Conservation (phyloP, 2,797 vertebrate genomes). For the Eidolon dupreanum region DNA sequence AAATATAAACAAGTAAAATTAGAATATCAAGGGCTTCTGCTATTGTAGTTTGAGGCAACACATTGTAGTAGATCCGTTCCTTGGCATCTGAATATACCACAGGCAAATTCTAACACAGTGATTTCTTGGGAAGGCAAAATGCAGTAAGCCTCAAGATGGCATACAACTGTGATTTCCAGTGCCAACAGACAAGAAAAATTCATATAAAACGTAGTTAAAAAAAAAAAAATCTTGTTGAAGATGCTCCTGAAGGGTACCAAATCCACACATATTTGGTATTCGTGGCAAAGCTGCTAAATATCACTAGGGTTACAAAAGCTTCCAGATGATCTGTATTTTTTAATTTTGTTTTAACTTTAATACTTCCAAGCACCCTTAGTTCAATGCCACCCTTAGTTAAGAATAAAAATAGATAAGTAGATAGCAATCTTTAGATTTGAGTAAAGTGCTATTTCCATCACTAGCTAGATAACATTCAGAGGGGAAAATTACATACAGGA, state of each 20-base stretch:
- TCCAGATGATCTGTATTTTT: neutral
- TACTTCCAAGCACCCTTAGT: neutral
- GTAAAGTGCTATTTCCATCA: neutral
- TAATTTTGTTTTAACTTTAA: neutral
- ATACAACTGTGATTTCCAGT: neutral
- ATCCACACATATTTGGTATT: neutral
- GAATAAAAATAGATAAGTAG: neutral
- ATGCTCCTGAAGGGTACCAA: slow-evolving; percentile 4
- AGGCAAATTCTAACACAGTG: neutral
- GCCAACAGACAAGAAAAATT: neutral
- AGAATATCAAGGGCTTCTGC: neutral
- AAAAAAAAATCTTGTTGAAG: neutral
- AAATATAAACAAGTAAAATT: neutral
- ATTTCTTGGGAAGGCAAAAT: neutral
- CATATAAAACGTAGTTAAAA: neutral
- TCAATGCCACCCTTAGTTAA: neutral
- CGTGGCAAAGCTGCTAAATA: neutral
- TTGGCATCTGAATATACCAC: neutral
- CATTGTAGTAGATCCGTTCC: neutral
- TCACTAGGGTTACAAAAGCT: neutral
- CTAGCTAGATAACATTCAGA: neutral
- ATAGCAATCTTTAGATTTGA: neutral
- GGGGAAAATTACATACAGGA: neutral
- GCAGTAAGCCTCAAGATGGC: neutral
- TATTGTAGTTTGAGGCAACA: neutral